Conservation (phyloP, 1,140 invertebrate species). For the Conopomorpha cramerella region DNA sequence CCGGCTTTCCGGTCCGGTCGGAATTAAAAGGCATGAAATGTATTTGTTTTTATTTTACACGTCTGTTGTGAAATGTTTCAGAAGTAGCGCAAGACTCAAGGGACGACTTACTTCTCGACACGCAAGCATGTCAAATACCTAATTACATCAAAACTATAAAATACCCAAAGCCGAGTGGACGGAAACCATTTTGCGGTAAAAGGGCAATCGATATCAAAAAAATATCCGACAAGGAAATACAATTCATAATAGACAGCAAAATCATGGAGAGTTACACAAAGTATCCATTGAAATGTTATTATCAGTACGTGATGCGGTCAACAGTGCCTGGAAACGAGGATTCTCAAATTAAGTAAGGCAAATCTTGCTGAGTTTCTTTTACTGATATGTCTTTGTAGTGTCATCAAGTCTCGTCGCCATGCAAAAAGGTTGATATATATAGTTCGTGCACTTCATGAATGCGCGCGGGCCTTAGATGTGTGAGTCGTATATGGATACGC, state of each 20-base stretch:
- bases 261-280: background rate
- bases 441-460: too few species aligned
- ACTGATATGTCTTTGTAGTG: background rate
- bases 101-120: constrained; percentile 21
- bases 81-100: too few species aligned
- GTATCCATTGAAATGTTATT: background rate
- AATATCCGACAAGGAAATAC: constrained; percentile 6
- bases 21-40: too few species aligned
- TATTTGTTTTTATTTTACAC: too few species aligned
- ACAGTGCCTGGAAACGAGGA: background rate
- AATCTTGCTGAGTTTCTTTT: background rate
- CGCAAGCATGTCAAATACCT: constrained; percentile 36
- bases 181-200: constrained; percentile 12
- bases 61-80: too few species aligned
- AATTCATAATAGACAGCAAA: background rate
- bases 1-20: too few species aligned
- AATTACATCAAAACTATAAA: constrained; percentile 24
- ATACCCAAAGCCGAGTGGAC: constrained; percentile 11
- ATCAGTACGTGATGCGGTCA: background rate
- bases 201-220: constrained; percentile 19
- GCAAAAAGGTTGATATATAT: too few species aligned
- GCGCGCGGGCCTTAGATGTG: too few species aligned
- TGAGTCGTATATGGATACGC: too few species aligned
- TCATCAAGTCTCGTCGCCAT: too few species aligned
- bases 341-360: background rate